A percentile compares a stretch with the other conserved stretches of the same genome.
phyloP scores from a whole-genome alignment of 2,113 vertebrate genomes.

The Leptobrachium ailaonicum region DNA sequence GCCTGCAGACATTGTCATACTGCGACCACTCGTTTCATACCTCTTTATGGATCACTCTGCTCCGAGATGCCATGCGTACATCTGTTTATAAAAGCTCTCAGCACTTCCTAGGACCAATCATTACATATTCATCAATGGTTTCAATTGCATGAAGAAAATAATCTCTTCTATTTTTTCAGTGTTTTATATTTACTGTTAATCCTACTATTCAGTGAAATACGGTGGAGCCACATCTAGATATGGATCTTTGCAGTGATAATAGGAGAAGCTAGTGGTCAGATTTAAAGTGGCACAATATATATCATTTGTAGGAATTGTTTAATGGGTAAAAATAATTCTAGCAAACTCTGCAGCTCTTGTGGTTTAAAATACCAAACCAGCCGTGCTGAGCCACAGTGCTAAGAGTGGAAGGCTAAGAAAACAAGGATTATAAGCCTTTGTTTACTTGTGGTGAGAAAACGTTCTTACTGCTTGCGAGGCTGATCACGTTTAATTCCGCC shows the following conservation, averaged over 20 bases:
- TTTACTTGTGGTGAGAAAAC: neutral
- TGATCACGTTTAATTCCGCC: neutral
- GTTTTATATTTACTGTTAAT: neutral
- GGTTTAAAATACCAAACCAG: too few species aligned
- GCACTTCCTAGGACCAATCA: neutral
- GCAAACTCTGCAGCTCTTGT: too few species aligned
- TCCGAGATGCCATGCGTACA: neutral
- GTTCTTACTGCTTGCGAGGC: neutral
- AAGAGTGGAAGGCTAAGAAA: neutral
- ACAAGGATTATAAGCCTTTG: neutral
- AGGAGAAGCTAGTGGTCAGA: too few species aligned
- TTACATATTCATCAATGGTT: neutral
- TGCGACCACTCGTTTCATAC: slow-evolving; percentile 15
- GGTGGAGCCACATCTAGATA: too few species aligned
- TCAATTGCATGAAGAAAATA: neutral
- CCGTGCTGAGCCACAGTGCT: neutral
- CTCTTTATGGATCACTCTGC: slow-evolving; percentile 18
- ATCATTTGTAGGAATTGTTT: too few species aligned
- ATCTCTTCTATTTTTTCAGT: neutral
- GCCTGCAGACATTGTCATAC: neutral
- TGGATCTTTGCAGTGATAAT: too few species aligned
- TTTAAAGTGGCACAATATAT: too few species aligned
- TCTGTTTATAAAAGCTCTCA: too few species aligned
- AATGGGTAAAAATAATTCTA: too few species aligned
- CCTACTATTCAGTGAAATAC: neutral